These are phyloP conservation scores for Elmis aenea DNA, from an alignment of 2,888 invertebrate genomes.

Conservation along the genomic window DNA sequence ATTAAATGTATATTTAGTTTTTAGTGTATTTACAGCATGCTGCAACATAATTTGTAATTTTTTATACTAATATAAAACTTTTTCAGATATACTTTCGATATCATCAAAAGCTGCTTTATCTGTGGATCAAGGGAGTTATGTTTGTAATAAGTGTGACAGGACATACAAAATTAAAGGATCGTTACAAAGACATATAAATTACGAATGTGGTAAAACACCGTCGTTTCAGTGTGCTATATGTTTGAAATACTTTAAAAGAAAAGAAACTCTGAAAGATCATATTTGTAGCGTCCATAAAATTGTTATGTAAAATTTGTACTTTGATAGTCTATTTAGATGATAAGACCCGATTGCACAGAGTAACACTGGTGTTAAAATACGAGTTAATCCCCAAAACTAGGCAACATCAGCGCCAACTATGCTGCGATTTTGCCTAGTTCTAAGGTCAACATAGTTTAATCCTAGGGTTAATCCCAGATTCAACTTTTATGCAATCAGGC, in stretches of 20 bases:
- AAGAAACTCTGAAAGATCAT: slow-evolving; percentile 4
- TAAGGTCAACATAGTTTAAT: too few species aligned
- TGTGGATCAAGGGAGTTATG: slow-evolving; percentile 38
- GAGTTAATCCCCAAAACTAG: too few species aligned
- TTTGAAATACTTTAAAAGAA: slow-evolving; percentile 5
- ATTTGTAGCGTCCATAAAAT: slow-evolving; percentile 2
- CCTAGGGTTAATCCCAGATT: too few species aligned
- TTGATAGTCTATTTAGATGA: too few species aligned
- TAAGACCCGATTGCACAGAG: too few species aligned
- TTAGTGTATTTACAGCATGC: too few species aligned
- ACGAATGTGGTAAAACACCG: slow-evolving; percentile 24
- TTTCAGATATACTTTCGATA: not conserved
- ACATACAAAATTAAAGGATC: slow-evolving; percentile 29
- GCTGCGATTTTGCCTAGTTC: too few species aligned
- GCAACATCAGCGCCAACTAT: too few species aligned
- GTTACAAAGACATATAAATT: slow-evolving; percentile 22
- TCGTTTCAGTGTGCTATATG: slow-evolving; percentile 21
- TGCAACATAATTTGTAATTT: slow-evolving; percentile 7
- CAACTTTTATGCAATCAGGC: too few species aligned
- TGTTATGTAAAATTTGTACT: too few species aligned
- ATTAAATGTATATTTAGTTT: too few species aligned
- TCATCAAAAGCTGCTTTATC: slow-evolving; percentile 8
- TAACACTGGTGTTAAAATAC: too few species aligned
- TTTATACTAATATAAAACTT: not conserved
- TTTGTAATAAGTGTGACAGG: slow-evolving; percentile 37